Base-by-base conservation (phyloP, 2,888 invertebrate genomes). In the Endomychus coccineus region DNA sequence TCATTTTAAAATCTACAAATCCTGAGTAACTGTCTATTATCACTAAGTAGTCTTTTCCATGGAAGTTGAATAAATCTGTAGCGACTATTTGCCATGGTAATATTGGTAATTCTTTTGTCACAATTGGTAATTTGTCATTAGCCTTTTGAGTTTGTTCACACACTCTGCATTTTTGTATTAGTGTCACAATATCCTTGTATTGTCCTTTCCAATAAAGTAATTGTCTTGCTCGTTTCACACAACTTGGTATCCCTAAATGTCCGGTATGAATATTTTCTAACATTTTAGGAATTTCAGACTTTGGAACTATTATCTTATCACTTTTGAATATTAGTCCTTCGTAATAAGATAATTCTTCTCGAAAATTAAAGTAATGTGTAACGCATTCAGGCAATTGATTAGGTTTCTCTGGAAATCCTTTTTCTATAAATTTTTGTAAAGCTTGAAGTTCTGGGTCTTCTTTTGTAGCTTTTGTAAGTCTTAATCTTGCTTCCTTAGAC, bases 21-120 rank as follows among this genome's bases (percentile, higher is more conserved):
- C 32, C 42, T 9, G 41, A 41, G 21, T 38, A 41, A 17, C 38
- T 38, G 14, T 38, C 41, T 7, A 10, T 10, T 7, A 38, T 38
- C 16, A 38, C 29, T 6, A 38, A 3, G 16, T 37, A 41, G 10
- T 17, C 16, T 16, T 41, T 16, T 16, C 30, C 34, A 25, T 35
- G 19, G 7, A 25, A 34, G 11, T 34, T 10, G 21, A 39, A 42
- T 21, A 38, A 16, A 16, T 42, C 34, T 2, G 19, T 16, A 16
- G 42, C 38, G 4, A 42, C 42, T 22, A 30, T 34, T 39, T 38
- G 30, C 34, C 24, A 42, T 13, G 38, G 34, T 12, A 30, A 13
- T 25, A 7, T 21, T 3, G 31, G 34, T 9, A 38, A 31, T 16
- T 27, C 6, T 38, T 31, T 38, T n/a, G n/a, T n/a, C n/a, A n/a